Evolutionary conservation across 2,797 vertebrate genomes (phyloP), one percentile per base, ranked within the genome.

Genomic region (Hafferia zeledoni): DNA sequence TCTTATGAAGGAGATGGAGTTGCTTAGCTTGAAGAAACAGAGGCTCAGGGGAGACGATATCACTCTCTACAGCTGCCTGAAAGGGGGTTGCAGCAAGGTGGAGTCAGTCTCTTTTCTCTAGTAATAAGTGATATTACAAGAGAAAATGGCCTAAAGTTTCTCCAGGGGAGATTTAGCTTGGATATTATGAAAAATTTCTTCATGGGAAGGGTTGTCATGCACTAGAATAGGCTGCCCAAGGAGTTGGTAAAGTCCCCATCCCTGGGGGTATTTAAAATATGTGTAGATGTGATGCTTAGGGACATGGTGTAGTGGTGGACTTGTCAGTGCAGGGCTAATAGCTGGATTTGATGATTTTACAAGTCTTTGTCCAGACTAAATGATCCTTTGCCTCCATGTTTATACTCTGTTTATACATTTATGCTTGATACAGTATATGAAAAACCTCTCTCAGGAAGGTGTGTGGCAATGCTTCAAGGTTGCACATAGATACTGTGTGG

Each of bases 391-490:
- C 25, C 53, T 59, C 20, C 18, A 6, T 75, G 10, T 20, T 49
- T 60, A n/a, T 60, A 31, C 8, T 5, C 12, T 55, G 6, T 65
- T 49, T 49, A 33, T 27, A 30, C 5, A 6, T 46, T 83, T 53
- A 49, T 31, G 11, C 35, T 68, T 28, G 31, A n/a, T 31, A 35
- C 2, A 33, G 33, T 31, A 7, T 33, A 13, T 2, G 22, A 41
- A 43, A 88, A 77, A 2, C 4, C 5, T 43, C n/a, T 75, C 68
- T 43, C 17, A n/a, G 50, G 76, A 83, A 35, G 14, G 13, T 25
- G 35, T 75, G 84, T 95, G 87, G 94, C 89, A 95, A 93, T 3
- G 20, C n/a, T 87, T 49, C 78, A 60, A 89, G 3, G 7, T 78
- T 79, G 47, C 63, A 64, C 37, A 46, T 10, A 5, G 4, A 33